Percentiles rank a stretch among this genome's conserved stretches.
phyloP scores from a whole-genome alignment of 2,797 vertebrate genomes.

The Scolopax rusticola region DNA sequence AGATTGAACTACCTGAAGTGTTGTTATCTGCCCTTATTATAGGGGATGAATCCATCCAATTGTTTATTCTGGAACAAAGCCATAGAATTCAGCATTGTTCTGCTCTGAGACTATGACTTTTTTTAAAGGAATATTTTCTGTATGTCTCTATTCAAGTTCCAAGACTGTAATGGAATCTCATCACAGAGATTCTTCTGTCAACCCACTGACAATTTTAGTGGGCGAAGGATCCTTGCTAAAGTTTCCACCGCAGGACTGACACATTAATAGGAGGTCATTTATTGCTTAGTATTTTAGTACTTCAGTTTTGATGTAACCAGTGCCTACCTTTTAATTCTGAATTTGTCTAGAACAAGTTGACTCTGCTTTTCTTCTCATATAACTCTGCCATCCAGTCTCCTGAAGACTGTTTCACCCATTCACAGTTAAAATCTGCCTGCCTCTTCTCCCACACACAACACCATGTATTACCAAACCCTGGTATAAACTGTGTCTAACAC shows the following conservation, averaged over 20 bases:
- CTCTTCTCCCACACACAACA: background rate
- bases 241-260: background rate
- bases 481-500: background rate
- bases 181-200: background rate
- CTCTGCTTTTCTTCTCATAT: background rate
- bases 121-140: background rate
- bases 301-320: background rate
- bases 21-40: background rate
- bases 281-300: background rate
- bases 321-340: background rate
- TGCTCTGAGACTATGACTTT: background rate
- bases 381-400: background rate
- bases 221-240: background rate
- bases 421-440: background rate
- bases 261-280: background rate
- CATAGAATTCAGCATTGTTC: background rate
- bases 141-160: background rate
- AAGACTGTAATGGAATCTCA: background rate
- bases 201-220: background rate
- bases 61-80: background rate
- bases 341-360: background rate
- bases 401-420: background rate
- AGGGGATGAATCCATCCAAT: background rate
- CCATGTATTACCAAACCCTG: background rate
- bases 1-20: background rate